phyloP scores from a whole-genome alignment of 2,888 invertebrate species.

The Drosophila algonquin region DNA sequence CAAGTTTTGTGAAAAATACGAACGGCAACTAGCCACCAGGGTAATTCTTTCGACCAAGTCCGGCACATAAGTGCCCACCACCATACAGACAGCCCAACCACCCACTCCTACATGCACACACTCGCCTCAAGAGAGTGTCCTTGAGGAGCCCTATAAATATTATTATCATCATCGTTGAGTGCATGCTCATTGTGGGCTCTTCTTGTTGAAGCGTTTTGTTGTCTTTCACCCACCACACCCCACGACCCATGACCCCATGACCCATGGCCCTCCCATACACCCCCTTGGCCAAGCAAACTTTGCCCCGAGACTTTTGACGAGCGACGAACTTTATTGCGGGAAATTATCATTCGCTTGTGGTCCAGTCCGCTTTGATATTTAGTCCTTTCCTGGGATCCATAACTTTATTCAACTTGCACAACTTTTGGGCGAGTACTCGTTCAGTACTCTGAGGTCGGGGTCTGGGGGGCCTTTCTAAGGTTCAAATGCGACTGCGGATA shows the following conservation, averaged over 20 bases:
- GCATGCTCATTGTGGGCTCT: conserved; percentile 10
- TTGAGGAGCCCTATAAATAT: conserved; percentile 80
- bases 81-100: background rate
- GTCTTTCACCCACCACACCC: conserved; percentile 25
- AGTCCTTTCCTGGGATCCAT: conserved; percentile 45
- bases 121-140: conserved; percentile 61
- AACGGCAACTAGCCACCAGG: conserved; percentile 75
- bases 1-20: conserved; percentile 71
- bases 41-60: conserved; percentile 54
- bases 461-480: background rate
- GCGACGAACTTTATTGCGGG: conserved; percentile 39
- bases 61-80: conserved; percentile 62
- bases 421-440: conserved; percentile 15
- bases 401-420: conserved; percentile 25
- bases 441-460: conserved; percentile 1
- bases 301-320: conserved; percentile 13
- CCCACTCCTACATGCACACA: background rate
- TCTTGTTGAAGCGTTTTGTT: conserved; percentile 27
- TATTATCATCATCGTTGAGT: conserved; percentile 64
- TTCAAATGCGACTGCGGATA: background rate
- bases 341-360: conserved; percentile 37
- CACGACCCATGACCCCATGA: conserved; percentile 31
- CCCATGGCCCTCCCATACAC: background rate
- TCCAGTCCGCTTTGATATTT: conserved; percentile 38
- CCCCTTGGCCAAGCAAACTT: conserved; percentile 23